Conservation (phyloP, 2,888 invertebrate species). For the Choreutis nemorana region DNA sequence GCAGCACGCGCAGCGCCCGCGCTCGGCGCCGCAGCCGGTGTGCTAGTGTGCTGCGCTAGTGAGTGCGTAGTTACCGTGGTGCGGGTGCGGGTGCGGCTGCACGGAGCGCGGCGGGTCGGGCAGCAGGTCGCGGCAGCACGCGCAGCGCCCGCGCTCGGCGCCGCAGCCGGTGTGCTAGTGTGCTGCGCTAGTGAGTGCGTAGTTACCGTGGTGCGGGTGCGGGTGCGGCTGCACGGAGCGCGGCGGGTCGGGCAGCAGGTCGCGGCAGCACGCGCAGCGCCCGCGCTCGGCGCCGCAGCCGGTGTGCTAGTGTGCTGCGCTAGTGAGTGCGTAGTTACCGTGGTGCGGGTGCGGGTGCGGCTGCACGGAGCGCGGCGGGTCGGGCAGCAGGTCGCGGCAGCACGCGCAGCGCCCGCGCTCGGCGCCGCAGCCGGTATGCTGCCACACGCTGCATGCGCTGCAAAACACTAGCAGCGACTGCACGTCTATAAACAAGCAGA, state of each 20-base stretch:
- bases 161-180: constrained; percentile 53
- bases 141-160: constrained; percentile 25
- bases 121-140: constrained; percentile 22
- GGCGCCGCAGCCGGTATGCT: constrained; percentile 49
- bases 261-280: constrained; percentile 21
- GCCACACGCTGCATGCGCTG: constrained; percentile 35
- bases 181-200: background rate
- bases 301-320: constrained; percentile 31
- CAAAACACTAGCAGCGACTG: constrained; percentile 51
- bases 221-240: constrained; percentile 21
- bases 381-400: constrained; percentile 29
- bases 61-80: constrained; percentile 1
- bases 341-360: constrained; percentile 12
- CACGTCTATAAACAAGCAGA: constrained; percentile 29
- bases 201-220: constrained; percentile 8
- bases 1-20: constrained; percentile 23
- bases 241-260: constrained; percentile 27
- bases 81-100: constrained; percentile 13
- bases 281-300: constrained; percentile 39
- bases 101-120: constrained; percentile 30
- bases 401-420: constrained; percentile 24
- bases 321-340: constrained; percentile 1
- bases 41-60: constrained; percentile 22
- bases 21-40: constrained; percentile 40
- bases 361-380: constrained; percentile 24